phyloP scores from a whole-genome alignment of 2,113 vertebrate species.

The Pithys albifrons region DNA sequence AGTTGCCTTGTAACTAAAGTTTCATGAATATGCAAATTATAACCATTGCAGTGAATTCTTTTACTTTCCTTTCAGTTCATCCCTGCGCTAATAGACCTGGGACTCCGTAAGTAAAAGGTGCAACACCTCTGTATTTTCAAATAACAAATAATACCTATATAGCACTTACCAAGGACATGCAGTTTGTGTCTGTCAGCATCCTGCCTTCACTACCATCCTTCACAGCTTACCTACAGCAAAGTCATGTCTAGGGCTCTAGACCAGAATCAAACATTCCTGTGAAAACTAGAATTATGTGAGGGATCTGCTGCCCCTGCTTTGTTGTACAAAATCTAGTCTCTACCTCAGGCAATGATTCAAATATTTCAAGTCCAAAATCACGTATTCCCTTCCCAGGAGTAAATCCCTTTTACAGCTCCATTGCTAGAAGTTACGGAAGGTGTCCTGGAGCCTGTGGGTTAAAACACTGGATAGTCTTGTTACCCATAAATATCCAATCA shows the following conservation, averaged over 20 bases:
- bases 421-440: background rate
- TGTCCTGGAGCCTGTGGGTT: background rate
- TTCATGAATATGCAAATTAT: conserved; percentile 21
- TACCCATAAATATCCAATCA: conserved; percentile 31
- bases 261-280: background rate
- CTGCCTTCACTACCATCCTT: background rate
- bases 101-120: background rate
- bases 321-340: background rate
- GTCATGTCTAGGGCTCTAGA: background rate
- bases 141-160: background rate
- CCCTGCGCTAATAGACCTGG: background rate
- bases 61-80: conserved; percentile 11
- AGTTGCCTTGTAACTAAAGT: background rate
- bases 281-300: background rate
- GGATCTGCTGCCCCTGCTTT: background rate
- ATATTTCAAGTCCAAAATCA: background rate
- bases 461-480: conserved; percentile 20
- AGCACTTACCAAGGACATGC: background rate
- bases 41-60: background rate
- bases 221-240: background rate
- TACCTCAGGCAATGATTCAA: background rate
- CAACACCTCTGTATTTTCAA: background rate
- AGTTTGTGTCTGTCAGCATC: background rate
- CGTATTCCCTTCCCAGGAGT: background rate
- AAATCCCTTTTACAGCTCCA: background rate